phyloP scores from a whole-genome alignment of 2,888 invertebrate genomes.

The Antheraea assamensis region DNA sequence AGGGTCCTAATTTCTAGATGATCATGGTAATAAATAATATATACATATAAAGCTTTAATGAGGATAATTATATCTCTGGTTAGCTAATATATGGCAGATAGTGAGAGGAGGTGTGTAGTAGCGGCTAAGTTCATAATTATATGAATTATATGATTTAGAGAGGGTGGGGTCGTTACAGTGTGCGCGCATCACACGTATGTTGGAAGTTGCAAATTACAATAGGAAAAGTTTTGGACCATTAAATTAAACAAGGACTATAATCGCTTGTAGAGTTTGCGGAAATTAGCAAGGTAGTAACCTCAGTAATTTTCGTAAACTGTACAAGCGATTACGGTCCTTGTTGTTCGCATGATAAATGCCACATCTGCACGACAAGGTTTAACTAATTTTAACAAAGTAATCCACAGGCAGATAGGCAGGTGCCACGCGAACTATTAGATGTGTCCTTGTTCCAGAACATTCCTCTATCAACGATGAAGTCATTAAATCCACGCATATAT shows the following conservation, averaged over 20 bases:
- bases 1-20: too few relatives aligned
- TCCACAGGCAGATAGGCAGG: neutral
- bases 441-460: neutral
- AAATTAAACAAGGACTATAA: slow-evolving; percentile 11
- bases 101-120: too few relatives aligned
- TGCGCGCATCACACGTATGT: neutral
- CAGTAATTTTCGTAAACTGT: neutral
- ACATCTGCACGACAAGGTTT: neutral
- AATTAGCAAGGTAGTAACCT: slow-evolving; percentile 1
- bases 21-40: too few relatives aligned
- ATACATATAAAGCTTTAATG: too few relatives aligned
- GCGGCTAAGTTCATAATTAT: too few relatives aligned
- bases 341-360: neutral
- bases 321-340: neutral
- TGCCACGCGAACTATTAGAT: slow-evolving; percentile 8
- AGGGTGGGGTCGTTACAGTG: too few relatives aligned
- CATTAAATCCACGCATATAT: neutral
- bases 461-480: neutral
- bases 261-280: slow-evolving; percentile 1
- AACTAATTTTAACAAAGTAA: slow-evolving; percentile 7
- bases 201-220: slow-evolving; percentile 10
- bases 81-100: too few relatives aligned
- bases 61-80: too few relatives aligned
- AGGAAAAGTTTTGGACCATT: slow-evolving; percentile 9
- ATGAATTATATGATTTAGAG: too few relatives aligned